A percentile compares a stretch with the other conserved stretches of the same genome.
Conservation (phyloP, 2,797 vertebrate species). For the Coranthus polyacanthus region DNA sequence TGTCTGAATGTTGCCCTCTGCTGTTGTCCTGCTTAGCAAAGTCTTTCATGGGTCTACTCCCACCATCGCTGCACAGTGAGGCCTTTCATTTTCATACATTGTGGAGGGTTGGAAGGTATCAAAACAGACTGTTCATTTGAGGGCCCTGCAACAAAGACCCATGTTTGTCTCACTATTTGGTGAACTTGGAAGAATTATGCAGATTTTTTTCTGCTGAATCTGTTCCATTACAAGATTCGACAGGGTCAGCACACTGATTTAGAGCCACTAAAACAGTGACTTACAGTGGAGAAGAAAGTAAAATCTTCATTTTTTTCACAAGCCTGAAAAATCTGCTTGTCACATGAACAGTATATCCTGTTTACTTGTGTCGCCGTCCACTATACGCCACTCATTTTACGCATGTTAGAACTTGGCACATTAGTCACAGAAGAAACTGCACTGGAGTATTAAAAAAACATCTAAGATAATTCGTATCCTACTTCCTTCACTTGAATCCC, state of each 20-base stretch:
- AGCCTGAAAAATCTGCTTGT: too few relatives aligned
- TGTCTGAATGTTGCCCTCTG: conserved; percentile 7
- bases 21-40: not conserved
- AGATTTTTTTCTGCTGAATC: conserved; percentile 7
- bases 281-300: too few relatives aligned
- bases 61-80: conserved; percentile 47
- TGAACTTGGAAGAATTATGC: conserved; percentile 28
- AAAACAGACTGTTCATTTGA: conserved; percentile 27
- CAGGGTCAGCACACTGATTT: conserved; percentile 3
- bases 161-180: conserved; percentile 12
- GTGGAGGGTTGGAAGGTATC: conserved; percentile 18
- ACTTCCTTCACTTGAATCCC: too few relatives aligned
- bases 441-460: too few relatives aligned
- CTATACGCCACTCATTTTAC: too few relatives aligned
- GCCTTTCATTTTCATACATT: conserved; percentile 44
- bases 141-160: conserved; percentile 42
- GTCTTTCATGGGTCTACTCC: conserved; percentile 29
- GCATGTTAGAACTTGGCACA: too few relatives aligned
- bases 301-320: too few relatives aligned
- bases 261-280: conserved; percentile 7
- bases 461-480: too few relatives aligned
- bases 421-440: too few relatives aligned
- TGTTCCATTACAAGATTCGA: conserved; percentile 11
- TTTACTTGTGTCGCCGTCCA: too few relatives aligned
- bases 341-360: too few relatives aligned